Percentiles rank a stretch among this genome's conserved stretches.
These are phyloP conservation scores for Conomelus anceps DNA, from an alignment of 2,888 invertebrate species.

Conservation along the genomic window DNA sequence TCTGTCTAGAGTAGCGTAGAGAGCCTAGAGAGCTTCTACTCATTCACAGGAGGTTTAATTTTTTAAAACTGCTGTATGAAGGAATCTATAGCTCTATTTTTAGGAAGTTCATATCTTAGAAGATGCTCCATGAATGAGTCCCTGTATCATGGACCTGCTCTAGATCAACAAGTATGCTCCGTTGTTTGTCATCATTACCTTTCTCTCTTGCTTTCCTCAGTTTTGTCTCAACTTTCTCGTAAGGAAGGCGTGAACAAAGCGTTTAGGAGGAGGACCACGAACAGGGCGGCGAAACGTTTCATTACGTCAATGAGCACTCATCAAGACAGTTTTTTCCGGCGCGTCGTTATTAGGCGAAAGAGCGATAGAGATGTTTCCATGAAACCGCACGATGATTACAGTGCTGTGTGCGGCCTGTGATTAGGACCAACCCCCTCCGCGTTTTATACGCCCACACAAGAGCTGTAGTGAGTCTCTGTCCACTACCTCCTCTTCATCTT, in stretches of 20 bases:
- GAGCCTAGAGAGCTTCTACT: too few species aligned
- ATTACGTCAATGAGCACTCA: conserved; percentile 25
- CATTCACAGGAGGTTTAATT: neutral
- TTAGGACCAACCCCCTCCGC: neutral
- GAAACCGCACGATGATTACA: neutral
- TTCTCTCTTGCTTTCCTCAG: neutral
- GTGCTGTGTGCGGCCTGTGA: neutral
- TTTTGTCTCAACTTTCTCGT: neutral
- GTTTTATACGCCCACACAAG: neutral
- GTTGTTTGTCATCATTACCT: neutral
- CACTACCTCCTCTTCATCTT: too few species aligned
- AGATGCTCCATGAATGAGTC: neutral
- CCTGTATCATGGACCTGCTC: neutral
- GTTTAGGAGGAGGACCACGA: neutral
- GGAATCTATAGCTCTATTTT: too few species aligned
- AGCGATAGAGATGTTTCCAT: conserved; percentile 25
- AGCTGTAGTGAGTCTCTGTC: neutral
- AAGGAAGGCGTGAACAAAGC: neutral
- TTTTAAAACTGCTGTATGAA: too few species aligned
- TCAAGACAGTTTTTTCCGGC: conserved; percentile 23
- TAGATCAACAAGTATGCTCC: neutral
- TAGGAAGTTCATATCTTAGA: too few species aligned
- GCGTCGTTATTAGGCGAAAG: conserved; percentile 20
- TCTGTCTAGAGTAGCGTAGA: too few species aligned
- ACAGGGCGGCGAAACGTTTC: conserved; percentile 18